Conservation (phyloP, 2,113 vertebrate genomes). For the Brachypteracias leptosomus region DNA sequence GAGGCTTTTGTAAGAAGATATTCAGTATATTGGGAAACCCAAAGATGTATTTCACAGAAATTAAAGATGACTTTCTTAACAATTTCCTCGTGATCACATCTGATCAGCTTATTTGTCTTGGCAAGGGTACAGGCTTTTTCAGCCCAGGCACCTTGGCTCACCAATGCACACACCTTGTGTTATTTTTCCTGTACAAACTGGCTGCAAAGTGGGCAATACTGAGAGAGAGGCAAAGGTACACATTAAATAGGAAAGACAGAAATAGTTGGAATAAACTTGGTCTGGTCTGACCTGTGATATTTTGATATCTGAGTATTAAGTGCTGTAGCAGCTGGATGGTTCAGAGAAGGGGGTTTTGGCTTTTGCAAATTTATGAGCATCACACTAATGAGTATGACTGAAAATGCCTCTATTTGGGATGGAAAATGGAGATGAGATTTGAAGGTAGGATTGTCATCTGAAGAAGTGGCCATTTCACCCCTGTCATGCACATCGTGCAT, state of each 20-base stretch:
- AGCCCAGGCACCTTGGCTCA: not conserved
- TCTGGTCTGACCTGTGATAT: not conserved
- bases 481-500: not conserved
- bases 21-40: not conserved
- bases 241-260: not conserved
- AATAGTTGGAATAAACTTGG: not conserved
- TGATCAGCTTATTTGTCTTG: not conserved
- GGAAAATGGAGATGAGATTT: not conserved
- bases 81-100: not conserved
- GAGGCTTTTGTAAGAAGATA: not conserved
- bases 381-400: not conserved
- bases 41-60: not conserved
- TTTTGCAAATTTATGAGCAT: not conserved
- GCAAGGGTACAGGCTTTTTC: not conserved
- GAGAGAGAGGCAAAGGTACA: not conserved
- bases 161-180: fast-evolving
- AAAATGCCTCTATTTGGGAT: not conserved
- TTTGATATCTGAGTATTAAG: not conserved
- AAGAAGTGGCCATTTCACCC: not conserved
- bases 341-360: not conserved
- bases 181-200: not conserved
- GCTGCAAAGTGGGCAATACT: not conserved
- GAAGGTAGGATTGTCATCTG: not conserved
- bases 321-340: not conserved
- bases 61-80: not conserved